Percentiles rank a stretch among this genome's conserved stretches.
phyloP scores from a whole-genome alignment of 2,113 vertebrate species.

The Nipponia nippon region DNA sequence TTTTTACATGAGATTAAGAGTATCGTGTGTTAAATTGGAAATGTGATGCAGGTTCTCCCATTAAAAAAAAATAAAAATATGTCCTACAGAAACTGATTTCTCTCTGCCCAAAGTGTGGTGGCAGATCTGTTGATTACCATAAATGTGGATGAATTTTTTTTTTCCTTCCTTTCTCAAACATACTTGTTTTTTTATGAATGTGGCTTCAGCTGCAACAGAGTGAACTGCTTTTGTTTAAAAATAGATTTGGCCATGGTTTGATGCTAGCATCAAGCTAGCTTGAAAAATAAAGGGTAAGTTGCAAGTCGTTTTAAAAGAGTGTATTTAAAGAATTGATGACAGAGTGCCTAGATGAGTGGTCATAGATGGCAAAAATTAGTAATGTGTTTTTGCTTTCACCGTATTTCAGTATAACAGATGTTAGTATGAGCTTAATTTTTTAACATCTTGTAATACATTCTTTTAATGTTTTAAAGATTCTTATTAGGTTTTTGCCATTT shows the following conservation, averaged over 20 bases:
- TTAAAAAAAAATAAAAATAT: not conserved
- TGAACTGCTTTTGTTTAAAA: not conserved
- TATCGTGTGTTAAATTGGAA: not conserved
- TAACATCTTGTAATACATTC: not conserved
- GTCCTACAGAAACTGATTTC: not conserved
- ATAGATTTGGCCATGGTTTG: not conserved
- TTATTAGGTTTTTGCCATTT: not conserved
- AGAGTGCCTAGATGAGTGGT: not conserved
- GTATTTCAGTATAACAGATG: not conserved
- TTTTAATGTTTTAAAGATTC: not conserved
- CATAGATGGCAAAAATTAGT: not conserved
- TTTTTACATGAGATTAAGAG: not conserved
- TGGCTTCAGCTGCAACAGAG: not conserved
- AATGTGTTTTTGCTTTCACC: not conserved
- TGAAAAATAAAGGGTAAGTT: not conserved
- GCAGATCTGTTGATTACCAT: not conserved
- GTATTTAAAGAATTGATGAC: not conserved
- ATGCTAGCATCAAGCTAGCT: not conserved
- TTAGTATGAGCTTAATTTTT: not conserved
- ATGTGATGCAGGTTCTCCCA: not conserved
- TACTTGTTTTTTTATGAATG: not conserved
- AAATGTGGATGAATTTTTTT: not conserved
- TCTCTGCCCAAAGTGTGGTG: not conserved
- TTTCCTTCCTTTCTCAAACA: not conserved
- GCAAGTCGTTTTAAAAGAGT: not conserved